Base-by-base conservation (phyloP, 2,888 invertebrate species). In the Pasiphila rectangulata region DNA sequence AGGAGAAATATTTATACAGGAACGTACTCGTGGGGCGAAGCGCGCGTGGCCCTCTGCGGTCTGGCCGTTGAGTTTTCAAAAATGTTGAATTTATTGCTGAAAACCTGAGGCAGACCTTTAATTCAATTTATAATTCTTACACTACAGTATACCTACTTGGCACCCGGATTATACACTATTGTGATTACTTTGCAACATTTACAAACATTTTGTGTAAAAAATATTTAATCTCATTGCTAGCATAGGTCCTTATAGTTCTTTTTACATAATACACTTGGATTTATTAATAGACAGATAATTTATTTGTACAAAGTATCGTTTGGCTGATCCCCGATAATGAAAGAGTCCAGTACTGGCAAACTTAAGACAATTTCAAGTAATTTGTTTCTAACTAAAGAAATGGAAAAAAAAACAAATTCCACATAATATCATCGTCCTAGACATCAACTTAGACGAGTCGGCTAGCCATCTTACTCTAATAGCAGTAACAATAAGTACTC, bases 181-280 rank as follows among this genome's bases (percentile, higher is more conserved):
- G 39, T 19, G 23, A 15, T 29, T 30, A 23, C 10, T 17, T 39
- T 40, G 30, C 15, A 20, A 44, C 10, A 49, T 49, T 43, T 48
- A 48, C 38, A 49, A 49, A 49, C 30, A 44, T 49, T 49, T 48
- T 44, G 21, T 30, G 16, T 40, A 40, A 44, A 48, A 49, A 44
- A 49, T 49, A 49, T 49, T 39, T n/a, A 44, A 44, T 49, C 40
- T 44, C 35, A 25, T 46, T 16, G 15, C 29, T 30, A 30, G 9
- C 16, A 17, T 16, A 21, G 4, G 4, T 21, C 3, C 19, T 19
- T 19, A 12, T 12, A 2, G 12, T 25, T 6, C 12, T 12, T 12
- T 25, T 6, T 25, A 25, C 12, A 1, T 25, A 12, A 25, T 12
- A 25, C 5, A 25, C 9, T n/a, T 5, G 25, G 12, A 12, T 12